Evolutionary conservation across 2,113 vertebrate species (phyloP), one percentile per base, ranked within the genome.

Genomic region (Benitochromis conjunctus): DNA sequence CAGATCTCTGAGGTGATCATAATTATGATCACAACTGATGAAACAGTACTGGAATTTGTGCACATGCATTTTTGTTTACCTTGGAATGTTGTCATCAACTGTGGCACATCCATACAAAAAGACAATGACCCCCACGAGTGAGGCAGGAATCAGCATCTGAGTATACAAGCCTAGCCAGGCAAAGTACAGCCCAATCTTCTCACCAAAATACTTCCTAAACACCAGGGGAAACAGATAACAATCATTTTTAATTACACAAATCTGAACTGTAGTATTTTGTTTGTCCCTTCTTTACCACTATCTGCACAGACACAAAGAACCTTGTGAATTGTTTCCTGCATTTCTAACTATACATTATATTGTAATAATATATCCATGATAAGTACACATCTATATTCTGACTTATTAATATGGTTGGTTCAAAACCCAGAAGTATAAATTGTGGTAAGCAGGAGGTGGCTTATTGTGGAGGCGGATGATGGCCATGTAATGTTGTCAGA

Each of bases 91-190:
- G 19, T 99, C 97, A 48, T 99, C 96, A 5, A 99, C 96, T 1
- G 98, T 99, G 64, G 97, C 97, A 31, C 98, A 99, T 78, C 99
- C 99, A 1, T 99, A 99, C 2, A 99, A 95, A 92, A 99, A 99
- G 69, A 99, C 99, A 0, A 99, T 98, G 91, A 99, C 95, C 10
- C 99, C 99, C 1, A 99, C 98, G 2, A 98, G 9, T 2, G 99
- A 99, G 46, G 98, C 99, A 0, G 98, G 98, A 92, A 99, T 99
- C 86, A 99, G 96, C 98, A 99, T 98, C 91, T 99, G 98, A 4
- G 99, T 99, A 91, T 99, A 99, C 48, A 99, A 97, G 11, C 99
- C 99, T 91, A 99, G 95, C 99, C 99, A 99, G 91, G 98, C 98
- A 87, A 99, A 99, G 95, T 99, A 99, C 6, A 99, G 95, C 19